Evolutionary conservation across 2,888 invertebrate genomes (phyloP).

Genomic region (Subacronicta megacephala): DNA sequence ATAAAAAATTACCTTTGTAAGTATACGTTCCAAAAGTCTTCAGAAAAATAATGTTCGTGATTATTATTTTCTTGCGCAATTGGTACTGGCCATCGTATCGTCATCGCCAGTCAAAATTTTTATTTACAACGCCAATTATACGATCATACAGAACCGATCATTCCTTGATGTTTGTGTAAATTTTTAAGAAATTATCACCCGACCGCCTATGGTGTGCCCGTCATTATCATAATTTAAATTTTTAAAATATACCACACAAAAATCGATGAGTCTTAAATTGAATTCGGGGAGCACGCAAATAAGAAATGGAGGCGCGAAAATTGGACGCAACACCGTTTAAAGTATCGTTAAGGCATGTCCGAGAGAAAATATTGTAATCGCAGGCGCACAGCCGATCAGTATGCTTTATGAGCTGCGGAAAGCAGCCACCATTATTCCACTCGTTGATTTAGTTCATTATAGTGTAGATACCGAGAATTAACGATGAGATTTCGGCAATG

Average conservation of each 20-base stretch:
- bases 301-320: constrained; percentile 86
- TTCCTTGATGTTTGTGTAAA: constrained; percentile 76
- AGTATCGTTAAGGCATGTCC: constrained; percentile 85
- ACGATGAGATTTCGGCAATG: constrained; percentile 58
- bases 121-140: constrained; percentile 77
- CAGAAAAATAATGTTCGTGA: not conserved
- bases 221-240: constrained; percentile 83
- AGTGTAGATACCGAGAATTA: constrained; percentile 67
- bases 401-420: constrained; percentile 81
- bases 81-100: constrained; percentile 27
- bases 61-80: constrained; percentile 5
- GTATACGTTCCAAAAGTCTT: too few species aligned
- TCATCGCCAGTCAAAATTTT: constrained; percentile 30
- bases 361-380: constrained; percentile 85
- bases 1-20: too few species aligned
- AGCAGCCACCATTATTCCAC: constrained; percentile 71
- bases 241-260: constrained; percentile 75
- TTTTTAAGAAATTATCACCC: constrained; percentile 77
- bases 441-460: constrained; percentile 70
- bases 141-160: constrained; percentile 70
- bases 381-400: constrained; percentile 61
- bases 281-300: constrained; percentile 86
- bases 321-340: constrained; percentile 83
- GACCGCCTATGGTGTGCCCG: constrained; percentile 74
- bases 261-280: constrained; percentile 87